Percentiles rank a stretch among this genome's conserved stretches.
Evolutionary conservation across 2,888 invertebrate species (phyloP).

Genomic region (Siphlonurus alternatus): DNA sequence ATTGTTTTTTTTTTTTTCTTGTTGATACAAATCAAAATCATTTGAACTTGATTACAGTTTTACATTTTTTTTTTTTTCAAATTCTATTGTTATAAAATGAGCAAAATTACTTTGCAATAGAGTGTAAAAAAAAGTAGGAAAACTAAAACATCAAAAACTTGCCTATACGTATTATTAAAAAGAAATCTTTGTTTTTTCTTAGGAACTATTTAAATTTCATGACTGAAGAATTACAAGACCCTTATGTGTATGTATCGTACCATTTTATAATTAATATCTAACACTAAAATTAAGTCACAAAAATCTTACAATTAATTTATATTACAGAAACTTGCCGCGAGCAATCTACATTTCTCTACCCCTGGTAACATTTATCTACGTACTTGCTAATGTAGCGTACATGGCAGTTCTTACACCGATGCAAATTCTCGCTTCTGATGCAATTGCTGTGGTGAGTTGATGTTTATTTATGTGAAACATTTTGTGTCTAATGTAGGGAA

Average conservation of each 20-base stretch:
- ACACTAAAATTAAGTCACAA: conserved; percentile 9
- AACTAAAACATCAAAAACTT: no score
- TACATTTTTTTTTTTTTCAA: no score
- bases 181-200: background rate
- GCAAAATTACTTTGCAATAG: background rate
- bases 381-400: conserved; percentile 78
- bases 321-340: conserved; percentile 61
- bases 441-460: conserved; percentile 80
- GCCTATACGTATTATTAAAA: no score
- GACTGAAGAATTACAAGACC: conserved; percentile 78
- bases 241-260: conserved; percentile 52
- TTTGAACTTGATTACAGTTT: no score
- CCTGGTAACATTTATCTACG: conserved; percentile 71
- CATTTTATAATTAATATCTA: background rate
- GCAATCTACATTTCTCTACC: conserved; percentile 86
- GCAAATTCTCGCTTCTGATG: conserved; percentile 74
- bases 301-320: conserved; percentile 3
- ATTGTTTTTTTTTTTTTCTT: no score
- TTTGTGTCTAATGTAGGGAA: background rate
- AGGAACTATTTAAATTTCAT: conserved; percentile 86
- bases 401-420: conserved; percentile 67
- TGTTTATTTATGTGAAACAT: background rate
- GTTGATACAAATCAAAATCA: no score
- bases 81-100: conserved; percentile 8
- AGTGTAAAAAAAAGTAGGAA: background rate